Percentiles rank a stretch among this genome's conserved stretches.
These are phyloP conservation scores for Austrolebias charrua DNA, from an alignment of 2,797 vertebrate genomes.

Conservation along the genomic window DNA sequence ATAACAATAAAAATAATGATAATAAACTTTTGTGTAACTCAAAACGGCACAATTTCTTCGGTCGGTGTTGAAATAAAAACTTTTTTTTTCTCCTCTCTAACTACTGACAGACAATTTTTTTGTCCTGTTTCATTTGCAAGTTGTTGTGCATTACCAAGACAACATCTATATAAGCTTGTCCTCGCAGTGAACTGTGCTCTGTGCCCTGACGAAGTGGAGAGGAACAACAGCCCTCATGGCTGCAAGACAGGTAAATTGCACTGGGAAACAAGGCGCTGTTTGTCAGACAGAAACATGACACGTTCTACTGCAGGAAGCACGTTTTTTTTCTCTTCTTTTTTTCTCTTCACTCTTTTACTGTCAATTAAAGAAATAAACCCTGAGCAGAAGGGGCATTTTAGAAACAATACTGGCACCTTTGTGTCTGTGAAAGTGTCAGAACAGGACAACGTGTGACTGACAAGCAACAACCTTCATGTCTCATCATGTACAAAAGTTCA, in stretches of 20 bases:
- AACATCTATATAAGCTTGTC: conserved; percentile 78
- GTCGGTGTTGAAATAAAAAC: conserved; percentile 13
- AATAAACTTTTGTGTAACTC: conserved; percentile 18
- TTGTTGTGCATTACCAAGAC: conserved; percentile 65
- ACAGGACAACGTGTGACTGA: conserved; percentile 67
- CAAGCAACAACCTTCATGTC: conserved; percentile 63
- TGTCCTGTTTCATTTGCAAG: conserved; percentile 42
- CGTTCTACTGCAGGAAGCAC: conserved; percentile 72
- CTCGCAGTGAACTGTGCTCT: conserved; percentile 78
- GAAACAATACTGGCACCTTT: conserved; percentile 79
- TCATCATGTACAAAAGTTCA: conserved; percentile 57
- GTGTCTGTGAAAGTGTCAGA: conserved; percentile 75
- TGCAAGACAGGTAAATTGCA: conserved; percentile 73
- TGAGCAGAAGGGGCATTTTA: conserved; percentile 54
- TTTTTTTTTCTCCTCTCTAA: neutral
- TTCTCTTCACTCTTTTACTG: conserved; percentile 36
- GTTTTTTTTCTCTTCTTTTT: conserved; percentile 20
- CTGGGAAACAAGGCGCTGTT: conserved; percentile 59
- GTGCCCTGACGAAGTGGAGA: conserved; percentile 69
- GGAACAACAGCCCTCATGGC: conserved; percentile 74
- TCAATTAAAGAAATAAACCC: conserved; percentile 78
- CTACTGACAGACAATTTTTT: conserved; percentile 43
- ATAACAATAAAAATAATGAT: neutral
- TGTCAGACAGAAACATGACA: conserved; percentile 73
- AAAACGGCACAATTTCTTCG: conserved; percentile 20